Percentiles rank a stretch among this genome's conserved stretches.
Conservation (phyloP, 2,113 vertebrate genomes). For the Coryphaenoides rupestris region DNA sequence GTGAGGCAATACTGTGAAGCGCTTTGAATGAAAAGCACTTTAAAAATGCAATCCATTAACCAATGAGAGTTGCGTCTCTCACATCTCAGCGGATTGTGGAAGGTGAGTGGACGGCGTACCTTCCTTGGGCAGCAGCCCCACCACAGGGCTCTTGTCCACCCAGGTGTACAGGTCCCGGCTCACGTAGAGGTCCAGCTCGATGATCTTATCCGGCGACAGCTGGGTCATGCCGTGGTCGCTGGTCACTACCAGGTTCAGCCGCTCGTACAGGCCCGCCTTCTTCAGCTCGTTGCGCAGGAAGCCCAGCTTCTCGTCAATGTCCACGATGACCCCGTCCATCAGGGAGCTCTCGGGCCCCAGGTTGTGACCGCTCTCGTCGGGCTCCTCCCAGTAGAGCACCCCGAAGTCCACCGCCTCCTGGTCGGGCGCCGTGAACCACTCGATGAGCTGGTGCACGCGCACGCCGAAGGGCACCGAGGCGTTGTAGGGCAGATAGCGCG, state of each 20-base stretch:
- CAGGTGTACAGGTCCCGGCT: slow-evolving; percentile 76
- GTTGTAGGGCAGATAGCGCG: slow-evolving; percentile 79
- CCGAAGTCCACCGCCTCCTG: slow-evolving; percentile 82
- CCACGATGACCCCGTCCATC: slow-evolving; percentile 77
- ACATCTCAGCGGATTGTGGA: background rate
- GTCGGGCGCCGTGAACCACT: slow-evolving; percentile 80
- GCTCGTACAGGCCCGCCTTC: slow-evolving; percentile 73
- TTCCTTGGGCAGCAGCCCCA: slow-evolving; percentile 84
- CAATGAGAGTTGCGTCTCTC: too few species aligned
- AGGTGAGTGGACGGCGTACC: slow-evolving; percentile 60
- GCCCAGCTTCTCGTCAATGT: slow-evolving; percentile 83
- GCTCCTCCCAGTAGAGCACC: slow-evolving; percentile 90
- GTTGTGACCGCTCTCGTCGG: slow-evolving; percentile 80
- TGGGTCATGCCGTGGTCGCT: slow-evolving; percentile 92
- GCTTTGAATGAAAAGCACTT: too few species aligned
- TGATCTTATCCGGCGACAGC: slow-evolving; percentile 77
- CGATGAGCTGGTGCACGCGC: slow-evolving; percentile 76
- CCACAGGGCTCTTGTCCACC: slow-evolving; percentile 84
- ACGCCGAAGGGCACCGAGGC: slow-evolving; percentile 79
- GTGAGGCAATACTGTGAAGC: too few species aligned
- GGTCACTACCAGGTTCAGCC: slow-evolving; percentile 83
- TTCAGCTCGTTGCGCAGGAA: slow-evolving; percentile 81
- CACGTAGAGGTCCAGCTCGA: slow-evolving; percentile 84
- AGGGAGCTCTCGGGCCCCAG: slow-evolving; percentile 81
- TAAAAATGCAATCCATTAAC: too few species aligned